Conservation (phyloP, 2,113 vertebrate species). For the Aptenodytes forsteri region DNA sequence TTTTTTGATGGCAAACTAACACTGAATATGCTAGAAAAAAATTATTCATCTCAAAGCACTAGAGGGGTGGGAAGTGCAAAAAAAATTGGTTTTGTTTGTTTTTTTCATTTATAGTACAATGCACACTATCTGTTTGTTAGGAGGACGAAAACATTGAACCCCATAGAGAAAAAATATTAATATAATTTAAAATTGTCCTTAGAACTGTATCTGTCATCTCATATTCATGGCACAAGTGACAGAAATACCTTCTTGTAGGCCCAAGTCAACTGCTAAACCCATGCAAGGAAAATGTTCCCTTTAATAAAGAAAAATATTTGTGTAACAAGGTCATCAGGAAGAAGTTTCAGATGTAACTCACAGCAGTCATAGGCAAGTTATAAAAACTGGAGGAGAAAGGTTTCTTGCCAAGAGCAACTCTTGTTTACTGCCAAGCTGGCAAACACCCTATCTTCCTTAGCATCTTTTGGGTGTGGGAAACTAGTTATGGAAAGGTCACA, state of each 20-base stretch:
- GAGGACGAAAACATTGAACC: neutral
- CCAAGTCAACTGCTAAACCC: neutral
- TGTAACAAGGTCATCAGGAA: neutral
- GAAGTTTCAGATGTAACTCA: neutral
- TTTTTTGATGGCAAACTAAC: neutral
- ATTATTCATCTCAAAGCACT: neutral
- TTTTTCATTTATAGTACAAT: neutral
- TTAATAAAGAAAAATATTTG: constrained; percentile 52
- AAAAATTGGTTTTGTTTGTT: neutral
- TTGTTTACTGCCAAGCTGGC: constrained; percentile 31
- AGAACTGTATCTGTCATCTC: neutral
- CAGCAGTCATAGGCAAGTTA: neutral
- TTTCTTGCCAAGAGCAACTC: constrained; percentile 29
- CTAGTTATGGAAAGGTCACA: neutral
- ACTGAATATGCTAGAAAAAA: neutral
- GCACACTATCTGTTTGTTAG: neutral
- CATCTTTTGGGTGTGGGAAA: constrained; percentile 33
- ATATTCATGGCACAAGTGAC: neutral
- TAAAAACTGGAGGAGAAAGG: neutral
- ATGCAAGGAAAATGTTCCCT: neutral
- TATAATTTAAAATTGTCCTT: neutral
- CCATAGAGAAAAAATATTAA: neutral
- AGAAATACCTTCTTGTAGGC: neutral
- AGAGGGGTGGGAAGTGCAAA: neutral
- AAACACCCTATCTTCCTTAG: neutral